phyloP scores from a whole-genome alignment of 2,797 vertebrate species.

The Propithecus perrieri region DNA sequence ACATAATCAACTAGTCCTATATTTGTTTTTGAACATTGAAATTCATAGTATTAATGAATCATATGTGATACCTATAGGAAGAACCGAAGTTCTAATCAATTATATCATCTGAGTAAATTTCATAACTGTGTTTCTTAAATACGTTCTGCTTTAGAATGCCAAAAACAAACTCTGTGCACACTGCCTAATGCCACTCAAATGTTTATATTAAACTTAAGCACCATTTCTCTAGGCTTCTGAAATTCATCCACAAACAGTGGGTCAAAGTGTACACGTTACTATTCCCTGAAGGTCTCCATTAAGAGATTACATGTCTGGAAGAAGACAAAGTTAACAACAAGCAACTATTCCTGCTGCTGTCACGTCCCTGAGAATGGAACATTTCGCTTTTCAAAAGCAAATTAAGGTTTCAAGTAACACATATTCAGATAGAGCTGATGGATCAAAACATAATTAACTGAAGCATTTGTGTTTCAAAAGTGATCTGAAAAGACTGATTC shows the following conservation, averaged over 20 bases:
- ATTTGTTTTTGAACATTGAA: background rate
- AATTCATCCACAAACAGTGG: slow-evolving; percentile 20
- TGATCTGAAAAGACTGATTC: slow-evolving; percentile 33
- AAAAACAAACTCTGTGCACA: background rate
- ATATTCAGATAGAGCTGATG: slow-evolving; percentile 8
- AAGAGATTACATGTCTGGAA: background rate
- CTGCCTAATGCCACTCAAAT: background rate
- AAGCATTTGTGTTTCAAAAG: slow-evolving; percentile 42
- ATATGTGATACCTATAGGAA: background rate
- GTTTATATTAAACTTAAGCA: background rate
- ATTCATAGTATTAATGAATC: background rate
- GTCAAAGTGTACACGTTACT: background rate
- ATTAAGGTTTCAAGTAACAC: slow-evolving; percentile 31
- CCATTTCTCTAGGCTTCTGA: background rate
- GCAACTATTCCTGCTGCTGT: background rate
- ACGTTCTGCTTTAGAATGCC: slow-evolving; percentile 20
- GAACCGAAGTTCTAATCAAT: slow-evolving; percentile 20
- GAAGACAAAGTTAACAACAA: background rate
- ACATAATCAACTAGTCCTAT: background rate
- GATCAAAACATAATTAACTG: slow-evolving; percentile 49
- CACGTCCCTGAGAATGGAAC: background rate
- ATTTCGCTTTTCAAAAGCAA: slow-evolving; percentile 44
- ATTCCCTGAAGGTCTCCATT: background rate
- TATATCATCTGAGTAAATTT: background rate
- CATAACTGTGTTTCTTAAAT: background rate